These are phyloP conservation scores for Drosophila dives DNA, from an alignment of 2,888 invertebrate genomes.

Conservation along the genomic window DNA sequence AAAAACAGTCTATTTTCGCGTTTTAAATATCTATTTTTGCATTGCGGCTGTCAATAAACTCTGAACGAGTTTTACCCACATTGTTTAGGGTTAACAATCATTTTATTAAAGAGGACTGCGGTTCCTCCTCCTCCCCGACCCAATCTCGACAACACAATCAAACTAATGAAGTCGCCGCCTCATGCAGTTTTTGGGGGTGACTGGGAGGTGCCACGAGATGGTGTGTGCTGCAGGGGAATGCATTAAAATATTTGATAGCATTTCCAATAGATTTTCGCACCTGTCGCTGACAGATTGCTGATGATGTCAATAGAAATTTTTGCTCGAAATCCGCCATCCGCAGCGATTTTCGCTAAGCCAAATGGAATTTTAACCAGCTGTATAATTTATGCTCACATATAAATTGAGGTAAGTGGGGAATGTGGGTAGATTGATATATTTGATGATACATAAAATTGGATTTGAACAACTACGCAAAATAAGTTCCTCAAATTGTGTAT, in stretches of 20 bases:
- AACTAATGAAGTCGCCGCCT: slow-evolving; percentile 59
- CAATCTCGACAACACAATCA: slow-evolving; percentile 34
- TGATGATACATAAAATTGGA: slow-evolving; percentile 11
- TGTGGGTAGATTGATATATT: background rate
- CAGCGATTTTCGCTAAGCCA: slow-evolving; percentile 40
- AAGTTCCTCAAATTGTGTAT: background rate
- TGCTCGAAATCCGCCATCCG: slow-evolving; percentile 1
- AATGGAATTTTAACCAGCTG: slow-evolving; percentile 58
- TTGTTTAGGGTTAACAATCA: slow-evolving; percentile 45
- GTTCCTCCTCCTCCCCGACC: background rate
- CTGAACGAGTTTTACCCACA: slow-evolving; percentile 32
- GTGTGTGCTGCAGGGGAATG: slow-evolving; percentile 12
- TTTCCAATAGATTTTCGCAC: slow-evolving; percentile 39
- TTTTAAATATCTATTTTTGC: slow-evolving; percentile 12
- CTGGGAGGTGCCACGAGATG: background rate
- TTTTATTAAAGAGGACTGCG: slow-evolving; percentile 6
- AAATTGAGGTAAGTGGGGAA: background rate
- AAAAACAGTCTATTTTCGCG: slow-evolving; percentile 25
- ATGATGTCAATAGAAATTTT: slow-evolving; percentile 43
- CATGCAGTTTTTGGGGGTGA: slow-evolving; percentile 20
- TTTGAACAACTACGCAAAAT: background rate
- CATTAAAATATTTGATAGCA: slow-evolving; percentile 58
- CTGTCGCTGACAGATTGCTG: slow-evolving; percentile 47
- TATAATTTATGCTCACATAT: slow-evolving; percentile 43
- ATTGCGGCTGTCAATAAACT: slow-evolving; percentile 58